Conservation (phyloP, 2,797 vertebrate species). For the Australoheros facetus region DNA sequence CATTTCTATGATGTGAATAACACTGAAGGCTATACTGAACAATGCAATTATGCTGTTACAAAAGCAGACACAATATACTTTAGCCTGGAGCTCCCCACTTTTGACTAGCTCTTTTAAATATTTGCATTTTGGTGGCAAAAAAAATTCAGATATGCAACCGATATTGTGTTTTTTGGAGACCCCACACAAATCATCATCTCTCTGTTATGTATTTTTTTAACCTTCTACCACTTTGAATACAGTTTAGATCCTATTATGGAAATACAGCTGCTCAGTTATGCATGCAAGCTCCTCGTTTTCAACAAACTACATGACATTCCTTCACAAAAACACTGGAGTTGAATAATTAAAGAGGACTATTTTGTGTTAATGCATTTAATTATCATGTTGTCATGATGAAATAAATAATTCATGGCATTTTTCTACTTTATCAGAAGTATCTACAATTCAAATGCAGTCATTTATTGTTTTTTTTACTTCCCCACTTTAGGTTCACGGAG, state of each 20-base stretch:
- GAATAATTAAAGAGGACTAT: slow-evolving; percentile 73
- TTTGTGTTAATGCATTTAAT: slow-evolving; percentile 77
- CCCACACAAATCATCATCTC: background rate
- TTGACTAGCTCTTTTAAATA: background rate
- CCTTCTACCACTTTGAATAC: slow-evolving; percentile 38
- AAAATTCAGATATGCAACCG: slow-evolving; percentile 6
- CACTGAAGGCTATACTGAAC: background rate
- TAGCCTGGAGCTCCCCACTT: background rate
- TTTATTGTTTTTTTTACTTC: slow-evolving; percentile 22
- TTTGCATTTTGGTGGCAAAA: slow-evolving; percentile 8
- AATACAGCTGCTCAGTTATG: slow-evolving; percentile 62
- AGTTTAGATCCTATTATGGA: slow-evolving; percentile 66
- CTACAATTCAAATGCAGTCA: slow-evolving; percentile 70
- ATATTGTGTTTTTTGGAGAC: slow-evolving; percentile 14
- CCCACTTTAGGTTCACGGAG: slow-evolving; percentile 49
- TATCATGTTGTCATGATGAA: slow-evolving; percentile 70
- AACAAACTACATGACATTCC: slow-evolving; percentile 65
- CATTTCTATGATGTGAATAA: slow-evolving; percentile 5
- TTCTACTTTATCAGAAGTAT: slow-evolving; percentile 44
- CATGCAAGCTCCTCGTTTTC: slow-evolving; percentile 51
- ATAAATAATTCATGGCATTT: slow-evolving; percentile 72
- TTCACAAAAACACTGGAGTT: slow-evolving; percentile 58
- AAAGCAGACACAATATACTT: slow-evolving; percentile 13
- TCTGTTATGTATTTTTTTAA: slow-evolving; percentile 31
- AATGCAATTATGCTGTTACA: slow-evolving; percentile 6